A percentile compares a stretch with the other conserved stretches of the same genome.
phyloP scores from a whole-genome alignment of 2,113 vertebrate genomes.

The Peromyscus californicus region DNA sequence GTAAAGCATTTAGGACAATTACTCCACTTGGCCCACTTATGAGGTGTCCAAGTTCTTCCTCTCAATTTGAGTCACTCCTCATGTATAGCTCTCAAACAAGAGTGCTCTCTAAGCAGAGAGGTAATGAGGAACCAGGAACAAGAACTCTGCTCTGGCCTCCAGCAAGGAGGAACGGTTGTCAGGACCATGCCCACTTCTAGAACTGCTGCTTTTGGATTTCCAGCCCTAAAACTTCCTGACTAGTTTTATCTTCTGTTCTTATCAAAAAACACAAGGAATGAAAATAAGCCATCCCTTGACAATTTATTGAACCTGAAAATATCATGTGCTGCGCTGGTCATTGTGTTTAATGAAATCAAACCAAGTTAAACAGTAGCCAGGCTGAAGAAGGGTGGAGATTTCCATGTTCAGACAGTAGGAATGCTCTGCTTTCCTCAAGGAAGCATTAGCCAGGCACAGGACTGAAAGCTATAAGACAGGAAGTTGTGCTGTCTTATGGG shows the following conservation, averaged over 20 bases:
- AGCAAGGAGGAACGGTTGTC: not conserved
- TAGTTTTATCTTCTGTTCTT: not conserved
- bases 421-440: rapidly evolving
- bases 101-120: not conserved
- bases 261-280: not conserved
- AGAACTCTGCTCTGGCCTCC: not conserved
- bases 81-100: too few relatives aligned
- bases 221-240: not conserved
- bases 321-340: not conserved
- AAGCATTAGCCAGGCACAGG: not conserved
- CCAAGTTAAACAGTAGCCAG: not conserved
- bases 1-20: not conserved
- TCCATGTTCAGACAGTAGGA: not conserved
- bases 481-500: not conserved
- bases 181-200: not conserved
- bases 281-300: not conserved
- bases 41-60: not conserved
- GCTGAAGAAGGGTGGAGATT: not conserved
- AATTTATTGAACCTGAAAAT: not conserved
- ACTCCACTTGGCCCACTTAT: not conserved
- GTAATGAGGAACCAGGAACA: too few relatives aligned
- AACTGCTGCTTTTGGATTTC: not conserved
- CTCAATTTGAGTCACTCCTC: not conserved
- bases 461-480: not conserved
- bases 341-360: constrained; percentile 7